Evolutionary conservation across 2,797 vertebrate genomes (phyloP), one percentile per base, ranked within the genome.

Genomic region (Lepus townsendii): DNA sequence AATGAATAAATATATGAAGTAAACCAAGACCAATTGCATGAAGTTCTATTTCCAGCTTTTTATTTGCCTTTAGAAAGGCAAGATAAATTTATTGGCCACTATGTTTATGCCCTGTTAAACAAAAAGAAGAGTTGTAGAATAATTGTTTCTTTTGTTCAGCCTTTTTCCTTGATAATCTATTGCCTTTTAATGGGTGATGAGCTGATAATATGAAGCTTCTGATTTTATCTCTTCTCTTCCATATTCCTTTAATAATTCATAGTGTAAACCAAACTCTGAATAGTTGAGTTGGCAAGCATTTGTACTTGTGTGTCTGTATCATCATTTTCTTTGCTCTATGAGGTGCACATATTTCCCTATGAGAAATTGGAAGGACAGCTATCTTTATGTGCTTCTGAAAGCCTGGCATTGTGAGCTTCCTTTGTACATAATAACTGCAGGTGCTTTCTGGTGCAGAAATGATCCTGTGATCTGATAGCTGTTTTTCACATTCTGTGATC

Each of bases 381-480:
- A 95, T 80, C 47, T 93, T 97, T 57, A 62, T 52, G 95, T 50
- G 86, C 62, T 94, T 95, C 92, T 96, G 95, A 98, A 98, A 97
- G 90, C 63, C 95, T 30, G 63, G 90, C 82, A 96, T 97, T 98
- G 97, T 97, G 95, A 97, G 93, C 85, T 52, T 96, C 95, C 97
- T 98, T 98, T 98, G 97, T 97, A 97, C 96, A 90, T 97, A 97
- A 94, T 97, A 97, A 96, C 97, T 93, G 96, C 97, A 98, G 96
- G 97, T 98, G 97, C 96, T 98, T 93, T 98, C 96, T 96, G 97
- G 77, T 19, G 50, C 96, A 97, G 94, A 97, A 98, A 98, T 95
- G 96, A 97, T 97, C 96, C 66, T 97, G 96, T 96, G 98, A 98
- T 97, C 97, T 96, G 97, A 98, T 97, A 97, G 97, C 97, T 96